A percentile compares a stretch with the other conserved stretches of the same genome.
Conservation (phyloP, 2,888 invertebrate species). For the Rhogogaster chlorosoma region DNA sequence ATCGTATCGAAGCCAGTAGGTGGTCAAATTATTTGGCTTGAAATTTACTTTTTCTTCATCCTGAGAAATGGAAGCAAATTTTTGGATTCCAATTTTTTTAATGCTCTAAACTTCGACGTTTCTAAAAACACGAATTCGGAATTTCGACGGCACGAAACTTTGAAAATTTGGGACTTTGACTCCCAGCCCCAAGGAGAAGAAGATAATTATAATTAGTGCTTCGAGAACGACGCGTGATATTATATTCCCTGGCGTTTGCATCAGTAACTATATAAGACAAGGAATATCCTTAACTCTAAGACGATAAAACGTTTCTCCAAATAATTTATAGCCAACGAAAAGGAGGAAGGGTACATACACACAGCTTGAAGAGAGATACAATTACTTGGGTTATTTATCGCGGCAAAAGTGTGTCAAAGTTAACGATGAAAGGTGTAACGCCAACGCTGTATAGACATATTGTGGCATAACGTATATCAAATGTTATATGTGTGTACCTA, state of each 20-base stretch:
- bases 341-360: neutral
- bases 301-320: slow-evolving; percentile 1
- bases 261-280: neutral
- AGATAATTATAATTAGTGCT: neutral
- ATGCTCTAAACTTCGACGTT: too few species aligned
- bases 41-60: too few species aligned
- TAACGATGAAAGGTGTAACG: slow-evolving; percentile 43
- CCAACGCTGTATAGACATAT: slow-evolving; percentile 20
- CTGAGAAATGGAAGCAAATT: too few species aligned
- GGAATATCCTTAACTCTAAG: neutral
- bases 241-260: neutral
- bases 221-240: neutral
- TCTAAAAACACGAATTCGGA: too few species aligned
- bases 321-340: slow-evolving; percentile 25
- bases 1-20: too few species aligned
- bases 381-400: slow-evolving; percentile 30
- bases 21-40: too few species aligned
- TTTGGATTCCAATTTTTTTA: too few species aligned
- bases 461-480: neutral
- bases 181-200: neutral
- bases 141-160: too few species aligned
- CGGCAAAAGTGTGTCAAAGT: slow-evolving; percentile 39
- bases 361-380: slow-evolving; percentile 27
- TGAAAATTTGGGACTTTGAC: too few species aligned
- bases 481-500: neutral